These are phyloP conservation scores for Andrena camellia DNA, from an alignment of 2,888 invertebrate species.

Conservation along the genomic window DNA sequence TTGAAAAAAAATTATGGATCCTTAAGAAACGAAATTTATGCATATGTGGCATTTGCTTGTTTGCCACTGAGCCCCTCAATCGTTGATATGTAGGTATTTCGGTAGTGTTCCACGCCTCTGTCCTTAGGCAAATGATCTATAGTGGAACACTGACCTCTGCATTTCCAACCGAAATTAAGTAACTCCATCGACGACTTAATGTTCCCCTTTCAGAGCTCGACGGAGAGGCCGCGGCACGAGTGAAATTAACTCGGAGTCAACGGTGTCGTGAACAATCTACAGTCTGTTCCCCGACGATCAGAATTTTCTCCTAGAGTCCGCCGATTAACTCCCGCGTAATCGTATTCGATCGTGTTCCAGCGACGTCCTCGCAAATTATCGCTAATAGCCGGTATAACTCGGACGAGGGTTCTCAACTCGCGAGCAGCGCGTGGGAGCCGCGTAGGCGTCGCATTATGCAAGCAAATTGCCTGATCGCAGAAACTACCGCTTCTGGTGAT, in stretches of 20 bases:
- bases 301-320: constrained; percentile 13
- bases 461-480: constrained; percentile 73
- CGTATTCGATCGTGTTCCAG: constrained; percentile 60
- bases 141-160: constrained; percentile 9
- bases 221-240: not conserved
- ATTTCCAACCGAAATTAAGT: not conserved
- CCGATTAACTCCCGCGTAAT: constrained; percentile 64
- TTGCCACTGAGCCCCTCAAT: too few relatives aligned
- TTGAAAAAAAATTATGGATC: too few relatives aligned
- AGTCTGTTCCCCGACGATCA: not conserved
- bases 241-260: not conserved
- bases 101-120: not conserved
- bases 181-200: constrained; percentile 6
- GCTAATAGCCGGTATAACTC: constrained; percentile 68
- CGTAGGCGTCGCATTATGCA: constrained; percentile 72
- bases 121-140: not conserved
- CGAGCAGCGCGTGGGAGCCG: constrained; percentile 59
- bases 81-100: too few relatives aligned
- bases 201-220: not conserved
- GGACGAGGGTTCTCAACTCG: constrained; percentile 67
- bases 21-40: too few relatives aligned
- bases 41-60: too few relatives aligned
- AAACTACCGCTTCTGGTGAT: constrained; percentile 73
- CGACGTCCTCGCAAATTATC: constrained; percentile 67
- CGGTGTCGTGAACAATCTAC: not conserved